Conservation (phyloP, 2,113 vertebrate species). For the Etheostoma spectabile region DNA sequence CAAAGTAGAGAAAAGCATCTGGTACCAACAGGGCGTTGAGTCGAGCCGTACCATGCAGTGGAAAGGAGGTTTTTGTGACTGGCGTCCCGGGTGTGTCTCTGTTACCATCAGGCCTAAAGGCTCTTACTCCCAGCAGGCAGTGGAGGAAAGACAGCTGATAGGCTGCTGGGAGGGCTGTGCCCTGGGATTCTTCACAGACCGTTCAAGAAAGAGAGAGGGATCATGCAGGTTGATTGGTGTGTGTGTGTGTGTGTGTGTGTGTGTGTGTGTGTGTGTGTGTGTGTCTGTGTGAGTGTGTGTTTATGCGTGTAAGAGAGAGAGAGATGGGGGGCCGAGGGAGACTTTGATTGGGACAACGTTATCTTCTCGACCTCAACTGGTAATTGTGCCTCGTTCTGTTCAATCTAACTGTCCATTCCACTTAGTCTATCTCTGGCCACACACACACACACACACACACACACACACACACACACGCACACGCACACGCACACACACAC, state of each 20-base stretch:
- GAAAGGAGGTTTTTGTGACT: neutral
- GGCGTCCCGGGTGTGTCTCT: neutral
- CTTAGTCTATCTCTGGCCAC: conserved; percentile 65
- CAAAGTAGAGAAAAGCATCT: too few species aligned
- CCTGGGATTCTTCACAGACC: conserved; percentile 42
- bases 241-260: neutral
- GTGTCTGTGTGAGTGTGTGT: too few species aligned
- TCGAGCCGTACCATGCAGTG: too few species aligned
- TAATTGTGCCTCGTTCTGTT: conserved; percentile 85
- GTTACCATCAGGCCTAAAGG: conserved; percentile 14
- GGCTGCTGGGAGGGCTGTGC: conserved; percentile 36
- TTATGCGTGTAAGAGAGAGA: neutral
- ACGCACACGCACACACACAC: conserved; percentile 59
- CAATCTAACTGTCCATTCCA: conserved; percentile 83
- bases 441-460: conserved; percentile 56
- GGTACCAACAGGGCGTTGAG: too few species aligned
- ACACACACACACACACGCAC: conserved; percentile 17
- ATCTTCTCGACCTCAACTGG: conserved; percentile 79
- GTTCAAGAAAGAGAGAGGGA: conserved; percentile 23
- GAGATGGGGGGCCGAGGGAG: conserved; percentile 27
- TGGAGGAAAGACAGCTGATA: conserved; percentile 39
- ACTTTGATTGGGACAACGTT: conserved; percentile 79
- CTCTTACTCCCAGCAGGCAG: conserved; percentile 38
- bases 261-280: too few species aligned
- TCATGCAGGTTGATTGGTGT: neutral